phyloP scores from a whole-genome alignment of 2,113 vertebrate genomes.

The Aleadryas rufinucha region DNA sequence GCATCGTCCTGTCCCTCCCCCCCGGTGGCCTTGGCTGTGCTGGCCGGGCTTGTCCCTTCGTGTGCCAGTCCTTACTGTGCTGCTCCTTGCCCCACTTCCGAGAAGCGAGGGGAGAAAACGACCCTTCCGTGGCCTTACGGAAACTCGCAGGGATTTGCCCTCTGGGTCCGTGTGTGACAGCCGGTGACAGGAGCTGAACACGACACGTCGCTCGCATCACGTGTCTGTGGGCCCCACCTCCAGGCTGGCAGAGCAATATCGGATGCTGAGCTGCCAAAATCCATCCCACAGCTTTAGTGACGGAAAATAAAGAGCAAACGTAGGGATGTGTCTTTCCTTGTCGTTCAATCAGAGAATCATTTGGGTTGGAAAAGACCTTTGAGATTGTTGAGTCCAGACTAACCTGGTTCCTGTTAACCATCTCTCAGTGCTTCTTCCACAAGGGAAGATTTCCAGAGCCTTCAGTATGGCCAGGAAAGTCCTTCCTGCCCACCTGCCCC shows the following conservation, averaged over 20 bases:
- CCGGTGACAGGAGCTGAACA: accelerated
- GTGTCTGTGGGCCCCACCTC: not conserved
- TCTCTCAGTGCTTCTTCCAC: not conserved
- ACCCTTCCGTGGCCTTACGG: accelerated
- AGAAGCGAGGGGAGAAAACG: too few relatives aligned
- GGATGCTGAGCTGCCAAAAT: not conserved
- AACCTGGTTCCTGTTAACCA: not conserved
- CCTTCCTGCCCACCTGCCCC: not conserved
- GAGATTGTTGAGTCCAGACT: not conserved
- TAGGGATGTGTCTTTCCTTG: not conserved
- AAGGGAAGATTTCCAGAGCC: not conserved
- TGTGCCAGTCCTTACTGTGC: accelerated
- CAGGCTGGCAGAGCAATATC: not conserved
- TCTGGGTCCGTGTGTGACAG: accelerated
- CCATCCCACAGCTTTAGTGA: not conserved
- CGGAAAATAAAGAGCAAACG: not conserved
- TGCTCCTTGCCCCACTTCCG: accelerated
- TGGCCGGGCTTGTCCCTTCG: not conserved
- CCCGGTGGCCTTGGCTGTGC: accelerated
- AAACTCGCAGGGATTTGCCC: not conserved
- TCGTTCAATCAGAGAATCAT: not conserved
- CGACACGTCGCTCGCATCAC: not conserved
- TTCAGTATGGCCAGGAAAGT: not conserved
- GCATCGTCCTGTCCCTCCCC: not conserved
- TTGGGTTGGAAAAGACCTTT: not conserved